These are phyloP conservation scores for Latrodectus elegans DNA, from an alignment of 2,888 invertebrate species.

Conservation along the genomic window DNA sequence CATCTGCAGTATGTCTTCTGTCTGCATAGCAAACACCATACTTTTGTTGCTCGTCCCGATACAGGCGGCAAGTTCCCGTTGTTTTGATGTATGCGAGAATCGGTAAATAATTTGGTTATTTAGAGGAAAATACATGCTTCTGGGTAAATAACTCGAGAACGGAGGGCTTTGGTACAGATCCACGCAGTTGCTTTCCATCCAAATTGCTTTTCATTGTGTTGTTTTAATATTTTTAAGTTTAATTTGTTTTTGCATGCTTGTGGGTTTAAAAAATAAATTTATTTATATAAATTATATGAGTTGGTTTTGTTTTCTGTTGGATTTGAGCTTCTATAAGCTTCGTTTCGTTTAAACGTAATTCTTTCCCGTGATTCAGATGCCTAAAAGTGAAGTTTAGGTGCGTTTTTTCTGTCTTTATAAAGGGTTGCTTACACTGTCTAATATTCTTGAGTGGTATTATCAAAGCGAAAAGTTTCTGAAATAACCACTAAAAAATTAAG, in stretches of 20 bases:
- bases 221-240: conserved; percentile 50
- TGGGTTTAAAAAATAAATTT: conserved; percentile 45
- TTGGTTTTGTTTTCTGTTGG: too few relatives aligned
- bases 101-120: conserved; percentile 66
- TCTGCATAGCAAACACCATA: conserved; percentile 43
- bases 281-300: conserved; percentile 44
- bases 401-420: too few relatives aligned
- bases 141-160: conserved; percentile 31
- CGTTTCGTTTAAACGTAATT: too few relatives aligned
- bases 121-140: conserved; percentile 43
- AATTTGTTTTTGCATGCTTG: conserved; percentile 15
- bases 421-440: too few relatives aligned
- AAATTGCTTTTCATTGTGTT: conserved; percentile 28
- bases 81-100: conserved; percentile 57
- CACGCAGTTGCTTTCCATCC: background rate
- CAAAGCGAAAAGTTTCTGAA: too few relatives aligned
- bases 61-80: background rate
- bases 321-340: too few relatives aligned
- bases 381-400: too few relatives aligned
- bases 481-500: too few relatives aligned
- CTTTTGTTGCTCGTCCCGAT: background rate
- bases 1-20: conserved; percentile 58
- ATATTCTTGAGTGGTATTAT: too few relatives aligned
- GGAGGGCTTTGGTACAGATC: conserved; percentile 5
- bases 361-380: too few relatives aligned